phyloP scores from a whole-genome alignment of 35 echinoderm and acorn worm genomes.

The Acanthaster planci region DNA sequence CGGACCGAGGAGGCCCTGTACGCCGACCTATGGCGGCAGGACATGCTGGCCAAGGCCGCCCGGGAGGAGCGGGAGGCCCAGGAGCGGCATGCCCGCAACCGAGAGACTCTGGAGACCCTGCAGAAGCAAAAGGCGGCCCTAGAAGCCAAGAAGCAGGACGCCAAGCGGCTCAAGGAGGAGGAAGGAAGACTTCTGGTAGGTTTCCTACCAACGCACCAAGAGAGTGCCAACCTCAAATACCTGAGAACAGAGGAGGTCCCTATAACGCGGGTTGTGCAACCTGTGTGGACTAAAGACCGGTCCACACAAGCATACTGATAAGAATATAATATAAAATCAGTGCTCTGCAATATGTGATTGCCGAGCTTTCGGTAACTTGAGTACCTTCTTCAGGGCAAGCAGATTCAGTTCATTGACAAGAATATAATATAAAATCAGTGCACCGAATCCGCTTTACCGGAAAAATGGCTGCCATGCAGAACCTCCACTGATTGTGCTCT shows the following conservation, averaged over 20 bases:
- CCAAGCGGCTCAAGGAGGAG: slow-evolving; percentile 85
- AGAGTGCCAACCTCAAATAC: not conserved
- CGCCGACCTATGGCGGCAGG: slow-evolving; percentile 89
- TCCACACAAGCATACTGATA: not conserved
- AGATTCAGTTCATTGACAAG: too few species aligned
- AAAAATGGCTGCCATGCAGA: too few species aligned
- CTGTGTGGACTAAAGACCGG: not conserved
- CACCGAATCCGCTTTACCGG: too few species aligned
- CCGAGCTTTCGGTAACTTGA: too few species aligned
- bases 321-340: too few species aligned
- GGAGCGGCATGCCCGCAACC: slow-evolving; percentile 77
- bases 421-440: too few species aligned
- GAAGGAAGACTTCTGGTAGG: slow-evolving; percentile 88
- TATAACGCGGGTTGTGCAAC: too few species aligned
- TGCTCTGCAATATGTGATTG: too few species aligned
- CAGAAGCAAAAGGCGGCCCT: slow-evolving; percentile 88
- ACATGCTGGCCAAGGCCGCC: slow-evolving; percentile 81
- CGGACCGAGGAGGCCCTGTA: slow-evolving; percentile 71
- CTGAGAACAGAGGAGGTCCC: too few species aligned
- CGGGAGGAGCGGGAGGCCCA: slow-evolving; percentile 71
- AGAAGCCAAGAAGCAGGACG: slow-evolving; percentile 82
- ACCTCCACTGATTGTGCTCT: too few species aligned
- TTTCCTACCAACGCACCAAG: not conserved
- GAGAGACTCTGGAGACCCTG: slow-evolving; percentile 79
- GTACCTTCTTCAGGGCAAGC: too few species aligned